Evolutionary conservation across 1,140 invertebrate species (phyloP), one percentile per base, ranked within the genome.

Genomic region (Drosophila bocki): DNA sequence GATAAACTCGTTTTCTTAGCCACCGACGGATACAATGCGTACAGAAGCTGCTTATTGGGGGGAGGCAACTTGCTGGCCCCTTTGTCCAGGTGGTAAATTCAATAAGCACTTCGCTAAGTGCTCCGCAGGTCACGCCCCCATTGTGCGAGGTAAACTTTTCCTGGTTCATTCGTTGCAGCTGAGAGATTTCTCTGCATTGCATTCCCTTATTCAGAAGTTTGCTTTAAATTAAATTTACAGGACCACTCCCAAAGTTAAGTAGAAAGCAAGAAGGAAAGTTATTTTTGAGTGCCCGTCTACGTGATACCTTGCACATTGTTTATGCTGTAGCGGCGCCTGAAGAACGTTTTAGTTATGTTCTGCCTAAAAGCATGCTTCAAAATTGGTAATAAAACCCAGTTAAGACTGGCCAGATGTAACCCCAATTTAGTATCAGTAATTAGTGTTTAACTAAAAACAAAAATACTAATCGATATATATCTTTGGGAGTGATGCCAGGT

Each of bases 161-260:
- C 33, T 39, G 33, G 8, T 54, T 39, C 32, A 42, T 19, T 54
- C 56, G 70, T 37, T 62, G 41, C 69, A 62, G 54, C 44, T 48
- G 62, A 51, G 54, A 53, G 72, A 59, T 58, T 76, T 59, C 35
- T 29, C 50, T 56, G 63, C 51, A 69, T 17, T 71, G 68, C 63
- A 76, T 35, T 75, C 42, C 50, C 51, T 22, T 50, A 53, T 51
- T 17, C 22, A 45, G 29, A 76, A 53, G 42, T 41, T 47, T 59
- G 50, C 75, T 63, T 76, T 67, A 82, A 86, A 87, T 87, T 86
- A 74, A 71, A 79, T 86, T 80, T 65, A 56, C 58, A 57, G 64
- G n/a, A 19, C 42, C 59, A 39, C 35, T 56, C 53, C 19, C 37
- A 1, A 39, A 63, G 48, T 75, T 62, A 75, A 64, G 61, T 17